phyloP scores from a whole-genome alignment of 2,888 invertebrate genomes.

The Dermolepida albohirtum region DNA sequence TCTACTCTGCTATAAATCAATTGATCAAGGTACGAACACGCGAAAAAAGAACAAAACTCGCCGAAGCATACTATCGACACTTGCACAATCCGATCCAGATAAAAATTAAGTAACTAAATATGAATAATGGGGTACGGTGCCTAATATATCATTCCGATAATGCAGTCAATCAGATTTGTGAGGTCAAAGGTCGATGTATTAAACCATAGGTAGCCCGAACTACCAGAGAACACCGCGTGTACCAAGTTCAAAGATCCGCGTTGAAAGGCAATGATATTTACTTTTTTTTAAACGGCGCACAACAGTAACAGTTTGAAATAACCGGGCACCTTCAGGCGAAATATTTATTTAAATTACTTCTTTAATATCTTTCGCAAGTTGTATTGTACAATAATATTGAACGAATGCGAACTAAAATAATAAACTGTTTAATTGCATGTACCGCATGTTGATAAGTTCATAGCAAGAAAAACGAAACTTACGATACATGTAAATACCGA shows the following conservation, averaged over 20 bases:
- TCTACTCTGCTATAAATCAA: constrained; percentile 7
- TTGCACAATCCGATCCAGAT: constrained; percentile 21
- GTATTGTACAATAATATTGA: no score
- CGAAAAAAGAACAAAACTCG: no score
- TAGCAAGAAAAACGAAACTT: no score
- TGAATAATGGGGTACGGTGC: constrained; percentile 33
- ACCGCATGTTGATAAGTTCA: no score
- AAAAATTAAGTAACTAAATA: constrained; percentile 38
- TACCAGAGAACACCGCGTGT: constrained; percentile 13
- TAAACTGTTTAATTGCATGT: no score
- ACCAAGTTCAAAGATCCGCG: constrained; percentile 26
- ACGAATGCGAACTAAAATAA: no score
- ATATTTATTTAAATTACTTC: constrained; percentile 28
- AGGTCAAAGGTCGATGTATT: constrained; percentile 42
- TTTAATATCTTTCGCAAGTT: constrained; percentile 12
- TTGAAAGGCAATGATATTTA: constrained; percentile 34
- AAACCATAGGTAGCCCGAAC: constrained; percentile 38
- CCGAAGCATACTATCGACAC: constrained; percentile 29
- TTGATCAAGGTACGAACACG: neutral
- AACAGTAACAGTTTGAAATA: constrained; percentile 5
- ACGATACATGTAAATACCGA: no score
- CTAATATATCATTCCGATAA: constrained; percentile 42
- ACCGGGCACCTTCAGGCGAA: constrained; percentile 15
- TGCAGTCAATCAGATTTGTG: constrained; percentile 40
- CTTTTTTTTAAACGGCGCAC: constrained; percentile 1